Conservation (phyloP, 2,888 invertebrate genomes). For the Dermolepida albohirtum region DNA sequence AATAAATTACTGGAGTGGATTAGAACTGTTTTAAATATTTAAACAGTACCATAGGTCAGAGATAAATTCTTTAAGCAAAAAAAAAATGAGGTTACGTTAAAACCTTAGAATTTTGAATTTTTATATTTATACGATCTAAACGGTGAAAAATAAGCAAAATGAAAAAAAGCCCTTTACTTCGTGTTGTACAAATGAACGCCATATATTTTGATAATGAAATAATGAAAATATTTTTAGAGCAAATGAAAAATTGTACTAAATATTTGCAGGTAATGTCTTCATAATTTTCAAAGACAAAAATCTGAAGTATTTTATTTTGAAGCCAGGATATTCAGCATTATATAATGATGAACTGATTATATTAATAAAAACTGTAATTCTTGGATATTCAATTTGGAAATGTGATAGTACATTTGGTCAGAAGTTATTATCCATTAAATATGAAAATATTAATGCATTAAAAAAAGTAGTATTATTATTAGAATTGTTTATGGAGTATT, state of each 20-base stretch:
- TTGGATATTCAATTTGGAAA: slow-evolving; percentile 77
- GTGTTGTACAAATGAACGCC: slow-evolving; percentile 74
- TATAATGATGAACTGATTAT: slow-evolving; percentile 79
- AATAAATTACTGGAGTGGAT: too few species aligned
- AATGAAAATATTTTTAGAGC: slow-evolving; percentile 75
- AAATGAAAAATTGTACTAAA: slow-evolving; percentile 74
- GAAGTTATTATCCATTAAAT: slow-evolving; percentile 81
- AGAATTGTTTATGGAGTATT: slow-evolving; percentile 72
- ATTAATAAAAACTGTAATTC: slow-evolving; percentile 74
- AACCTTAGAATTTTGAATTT: too few species aligned
- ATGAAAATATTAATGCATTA: slow-evolving; percentile 71
- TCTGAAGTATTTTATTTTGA: slow-evolving; percentile 51
- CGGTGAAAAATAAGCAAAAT: slow-evolving; percentile 29
- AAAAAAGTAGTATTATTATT: slow-evolving; percentile 74
- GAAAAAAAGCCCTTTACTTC: slow-evolving; percentile 56
- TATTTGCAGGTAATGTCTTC: slow-evolving; percentile 71
- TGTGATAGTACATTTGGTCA: slow-evolving; percentile 85
- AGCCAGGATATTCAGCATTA: slow-evolving; percentile 73
- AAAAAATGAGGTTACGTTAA: too few species aligned
- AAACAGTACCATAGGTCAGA: too few species aligned
- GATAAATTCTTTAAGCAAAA: too few species aligned
- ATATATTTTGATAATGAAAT: slow-evolving; percentile 85
- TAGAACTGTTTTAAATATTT: too few species aligned
- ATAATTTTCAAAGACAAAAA: slow-evolving; percentile 15
- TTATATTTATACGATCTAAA: too few species aligned